Percentiles rank a stretch among this genome's conserved stretches.
Evolutionary conservation across 2,888 invertebrate genomes (phyloP).

Genomic region (Drosophila aldrichi): DNA sequence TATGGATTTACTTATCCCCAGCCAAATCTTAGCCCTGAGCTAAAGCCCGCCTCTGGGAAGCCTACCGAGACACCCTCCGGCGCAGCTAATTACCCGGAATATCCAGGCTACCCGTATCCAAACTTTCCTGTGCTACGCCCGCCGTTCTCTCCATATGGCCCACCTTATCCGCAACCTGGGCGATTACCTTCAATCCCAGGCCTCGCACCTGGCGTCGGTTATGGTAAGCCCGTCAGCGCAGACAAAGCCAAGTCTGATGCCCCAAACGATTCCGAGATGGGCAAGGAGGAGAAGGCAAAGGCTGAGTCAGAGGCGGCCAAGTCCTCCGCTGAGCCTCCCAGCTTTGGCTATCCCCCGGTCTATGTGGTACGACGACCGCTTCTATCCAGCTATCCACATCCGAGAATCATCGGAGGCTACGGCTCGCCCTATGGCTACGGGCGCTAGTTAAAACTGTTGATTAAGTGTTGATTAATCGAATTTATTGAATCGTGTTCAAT

Average conservation of each 20-base stretch:
- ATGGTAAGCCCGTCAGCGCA: conserved; percentile 10
- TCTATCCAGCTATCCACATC: conserved; percentile 32
- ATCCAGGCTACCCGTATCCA: conserved; percentile 16
- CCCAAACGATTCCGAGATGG: conserved; percentile 1
- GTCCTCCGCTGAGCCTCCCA: not conserved
- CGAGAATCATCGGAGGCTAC: conserved; percentile 43
- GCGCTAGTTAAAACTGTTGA: conserved; percentile 21
- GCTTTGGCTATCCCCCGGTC: conserved; percentile 56
- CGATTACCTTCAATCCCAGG: conserved; percentile 8
- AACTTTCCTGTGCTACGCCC: conserved; percentile 25
- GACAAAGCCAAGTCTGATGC: conserved; percentile 10
- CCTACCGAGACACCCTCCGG: conserved; percentile 7
- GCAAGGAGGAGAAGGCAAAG: conserved; percentile 2
- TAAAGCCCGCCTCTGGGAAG: not conserved
- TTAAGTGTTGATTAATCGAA: not conserved
- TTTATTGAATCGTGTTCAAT: conserved; percentile 22
- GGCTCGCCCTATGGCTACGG: conserved; percentile 51
- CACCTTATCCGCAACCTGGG: conserved; percentile 6
- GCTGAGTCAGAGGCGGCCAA: conserved; percentile 13
- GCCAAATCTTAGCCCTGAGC: conserved; percentile 1
- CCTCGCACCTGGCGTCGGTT: conserved; percentile 19
- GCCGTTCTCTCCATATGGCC: conserved; percentile 44
- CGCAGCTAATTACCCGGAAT: conserved; percentile 12
- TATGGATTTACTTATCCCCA: conserved; percentile 7
- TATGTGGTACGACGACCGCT: conserved; percentile 42